A percentile compares a stretch with the other conserved stretches of the same genome.
Conservation (phyloP, 2,888 invertebrate genomes). For the Drosophila meridiana region DNA sequence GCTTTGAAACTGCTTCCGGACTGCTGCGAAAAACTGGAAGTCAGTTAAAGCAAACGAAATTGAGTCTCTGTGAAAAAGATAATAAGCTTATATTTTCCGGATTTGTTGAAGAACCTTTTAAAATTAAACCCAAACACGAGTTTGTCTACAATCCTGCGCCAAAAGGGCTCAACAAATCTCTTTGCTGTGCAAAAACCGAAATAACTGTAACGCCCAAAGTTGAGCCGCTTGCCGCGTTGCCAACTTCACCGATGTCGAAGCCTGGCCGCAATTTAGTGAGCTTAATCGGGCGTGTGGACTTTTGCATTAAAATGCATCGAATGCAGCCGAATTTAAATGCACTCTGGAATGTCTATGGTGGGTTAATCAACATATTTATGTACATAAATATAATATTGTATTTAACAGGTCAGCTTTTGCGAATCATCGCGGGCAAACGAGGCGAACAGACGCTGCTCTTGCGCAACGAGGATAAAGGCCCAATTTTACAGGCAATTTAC, state of each 20-base stretch:
- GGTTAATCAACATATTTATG: neutral
- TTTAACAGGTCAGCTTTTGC: slow-evolving; percentile 76
- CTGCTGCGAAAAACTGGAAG: slow-evolving; percentile 57
- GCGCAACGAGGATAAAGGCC: slow-evolving; percentile 73
- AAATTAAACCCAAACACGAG: slow-evolving; percentile 42
- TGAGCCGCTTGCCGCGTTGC: slow-evolving; percentile 30
- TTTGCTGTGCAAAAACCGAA: slow-evolving; percentile 1
- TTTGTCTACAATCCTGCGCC: slow-evolving; percentile 32
- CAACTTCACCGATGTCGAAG: slow-evolving; percentile 39
- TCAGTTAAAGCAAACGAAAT: slow-evolving; percentile 74
- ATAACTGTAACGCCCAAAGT: slow-evolving; percentile 6
- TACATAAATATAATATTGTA: neutral
- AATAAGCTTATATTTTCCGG: slow-evolving; percentile 61
- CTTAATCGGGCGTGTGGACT: slow-evolving; percentile 79
- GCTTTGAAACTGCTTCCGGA: slow-evolving; percentile 68
- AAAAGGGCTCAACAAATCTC: slow-evolving; percentile 9
- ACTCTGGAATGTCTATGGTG: slow-evolving; percentile 83
- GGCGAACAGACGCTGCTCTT: slow-evolving; percentile 75
- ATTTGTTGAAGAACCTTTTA: slow-evolving; percentile 51
- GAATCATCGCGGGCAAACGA: slow-evolving; percentile 76
- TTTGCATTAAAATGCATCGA: slow-evolving; percentile 75
- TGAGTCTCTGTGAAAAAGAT: slow-evolving; percentile 57
- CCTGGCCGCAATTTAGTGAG: slow-evolving; percentile 62
- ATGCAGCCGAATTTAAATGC: slow-evolving; percentile 65
- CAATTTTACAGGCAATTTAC: slow-evolving; percentile 81